Percentiles rank a stretch among this genome's conserved stretches.
These are phyloP conservation scores for Penaeus indicus DNA, from an alignment of 1,140 invertebrate species.

Conservation along the genomic window DNA sequence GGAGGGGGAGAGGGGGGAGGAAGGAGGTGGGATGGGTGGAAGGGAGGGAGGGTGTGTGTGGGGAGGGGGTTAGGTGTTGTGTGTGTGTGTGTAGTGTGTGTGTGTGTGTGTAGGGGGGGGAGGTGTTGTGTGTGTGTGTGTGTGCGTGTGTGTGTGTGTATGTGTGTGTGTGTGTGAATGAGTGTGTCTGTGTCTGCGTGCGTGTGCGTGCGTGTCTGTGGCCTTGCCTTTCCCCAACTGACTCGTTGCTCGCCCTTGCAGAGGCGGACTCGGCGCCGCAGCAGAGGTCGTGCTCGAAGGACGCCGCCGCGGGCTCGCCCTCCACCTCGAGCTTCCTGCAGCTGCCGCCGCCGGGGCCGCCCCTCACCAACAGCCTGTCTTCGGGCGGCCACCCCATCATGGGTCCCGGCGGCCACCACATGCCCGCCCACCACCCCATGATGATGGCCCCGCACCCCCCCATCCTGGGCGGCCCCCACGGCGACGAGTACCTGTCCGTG, in stretches of 20 bases:
- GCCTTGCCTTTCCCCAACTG: constrained; percentile 43
- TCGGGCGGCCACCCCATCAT: constrained; percentile 47
- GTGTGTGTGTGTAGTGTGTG: too few species aligned
- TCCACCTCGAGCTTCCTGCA: constrained; percentile 25
- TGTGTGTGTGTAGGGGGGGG: too few species aligned
- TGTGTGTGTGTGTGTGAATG: too few species aligned
- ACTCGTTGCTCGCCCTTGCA: constrained; percentile 8
- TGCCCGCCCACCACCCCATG: constrained; percentile 34
- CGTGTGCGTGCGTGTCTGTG: constrained; percentile 19
- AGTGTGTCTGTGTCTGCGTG: too few species aligned
- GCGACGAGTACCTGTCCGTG: constrained; percentile 23
- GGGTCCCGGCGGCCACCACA: constrained; percentile 33
- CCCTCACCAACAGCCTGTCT: constrained; percentile 56
- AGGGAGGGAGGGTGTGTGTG: neutral
- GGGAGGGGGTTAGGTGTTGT: too few species aligned
- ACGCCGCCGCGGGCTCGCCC: constrained; percentile 35
- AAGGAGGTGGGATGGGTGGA: too few species aligned
- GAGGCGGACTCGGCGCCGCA: constrained; percentile 15
- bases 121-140: too few species aligned
- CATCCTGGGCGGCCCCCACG: constrained; percentile 31
- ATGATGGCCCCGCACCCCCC: constrained; percentile 41
- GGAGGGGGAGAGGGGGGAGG: neutral
- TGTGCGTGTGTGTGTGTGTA: too few species aligned
- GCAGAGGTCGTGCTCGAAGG: constrained; percentile 24
- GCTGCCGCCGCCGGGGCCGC: constrained; percentile 39